phyloP scores from a whole-genome alignment of 2,797 vertebrate genomes.

The Sternarchorhynchus goeldii region DNA sequence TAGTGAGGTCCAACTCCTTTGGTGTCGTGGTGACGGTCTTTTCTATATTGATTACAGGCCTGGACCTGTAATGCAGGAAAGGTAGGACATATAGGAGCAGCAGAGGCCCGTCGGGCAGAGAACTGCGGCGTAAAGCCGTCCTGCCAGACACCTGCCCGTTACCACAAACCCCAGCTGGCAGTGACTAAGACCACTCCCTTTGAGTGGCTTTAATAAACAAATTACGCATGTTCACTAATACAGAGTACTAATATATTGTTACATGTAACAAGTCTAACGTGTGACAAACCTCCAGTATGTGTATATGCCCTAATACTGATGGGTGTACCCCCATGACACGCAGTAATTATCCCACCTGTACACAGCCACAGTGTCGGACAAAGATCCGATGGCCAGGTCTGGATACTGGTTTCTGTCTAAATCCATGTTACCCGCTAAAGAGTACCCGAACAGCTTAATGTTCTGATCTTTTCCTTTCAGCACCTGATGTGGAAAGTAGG shows the following conservation, averaged over 20 bases:
- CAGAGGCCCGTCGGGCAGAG: too few species aligned
- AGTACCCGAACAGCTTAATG: constrained; percentile 86
- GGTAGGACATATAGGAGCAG: background rate
- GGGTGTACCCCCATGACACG: background rate
- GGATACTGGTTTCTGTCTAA: constrained; percentile 91
- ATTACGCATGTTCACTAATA: too few species aligned
- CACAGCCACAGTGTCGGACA: constrained; percentile 88
- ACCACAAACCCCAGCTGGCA: background rate
- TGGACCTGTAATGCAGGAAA: constrained; percentile 72
- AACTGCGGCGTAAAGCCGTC: too few species aligned
- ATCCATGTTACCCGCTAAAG: constrained; percentile 95
- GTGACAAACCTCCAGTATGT: too few species aligned
- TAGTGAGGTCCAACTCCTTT: constrained; percentile 81
- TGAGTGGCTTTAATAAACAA: too few species aligned
- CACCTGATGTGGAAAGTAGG: constrained; percentile 67
- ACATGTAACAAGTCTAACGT: too few species aligned
- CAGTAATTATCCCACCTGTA: constrained; percentile 76
- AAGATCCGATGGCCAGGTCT: constrained; percentile 91
- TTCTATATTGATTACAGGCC: constrained; percentile 85
- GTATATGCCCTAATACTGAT: too few species aligned
- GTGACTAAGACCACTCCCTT: too few species aligned
- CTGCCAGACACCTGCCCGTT: too few species aligned
- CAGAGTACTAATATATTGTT: too few species aligned
- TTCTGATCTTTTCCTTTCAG: constrained; percentile 71
- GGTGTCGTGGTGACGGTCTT: constrained; percentile 83